Evolutionary conservation across 1,140 invertebrate species (phyloP).

Genomic region (Ostrea denselamellosa): DNA sequence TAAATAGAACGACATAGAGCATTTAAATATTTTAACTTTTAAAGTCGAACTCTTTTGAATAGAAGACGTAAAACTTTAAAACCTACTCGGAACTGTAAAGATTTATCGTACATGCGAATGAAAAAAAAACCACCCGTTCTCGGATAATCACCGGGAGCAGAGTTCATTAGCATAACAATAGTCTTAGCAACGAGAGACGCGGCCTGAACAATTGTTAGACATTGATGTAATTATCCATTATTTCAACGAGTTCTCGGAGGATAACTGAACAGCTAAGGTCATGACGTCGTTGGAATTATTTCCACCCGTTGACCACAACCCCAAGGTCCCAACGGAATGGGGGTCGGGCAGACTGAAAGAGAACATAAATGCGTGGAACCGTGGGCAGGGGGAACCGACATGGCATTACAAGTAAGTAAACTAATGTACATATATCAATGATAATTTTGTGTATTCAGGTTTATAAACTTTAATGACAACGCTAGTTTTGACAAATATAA

Average conservation of each 20-base stretch:
- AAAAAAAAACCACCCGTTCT: constrained; percentile 19
- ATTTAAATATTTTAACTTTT: constrained; percentile 32
- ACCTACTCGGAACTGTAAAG: constrained; percentile 30
- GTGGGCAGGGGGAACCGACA: constrained; percentile 54
- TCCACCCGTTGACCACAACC: constrained; percentile 47
- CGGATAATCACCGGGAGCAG: constrained; percentile 11
- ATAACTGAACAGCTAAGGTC: constrained; percentile 38
- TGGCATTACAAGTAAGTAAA: constrained; percentile 65
- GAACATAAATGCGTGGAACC: constrained; percentile 58
- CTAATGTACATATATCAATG: constrained; percentile 33
- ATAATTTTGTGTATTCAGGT: not conserved
- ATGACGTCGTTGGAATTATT: constrained; percentile 65
- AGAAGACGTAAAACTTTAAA: constrained; percentile 37
- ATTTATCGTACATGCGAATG: not conserved
- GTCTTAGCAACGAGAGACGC: constrained; percentile 51
- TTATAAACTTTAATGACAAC: not conserved
- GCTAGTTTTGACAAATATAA: too few species aligned
- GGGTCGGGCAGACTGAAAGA: constrained; percentile 63
- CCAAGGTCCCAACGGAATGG: constrained; percentile 63
- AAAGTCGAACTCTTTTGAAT: constrained; percentile 36
- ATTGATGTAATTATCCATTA: constrained; percentile 14
- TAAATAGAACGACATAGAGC: not conserved
- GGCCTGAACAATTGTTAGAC: not conserved
- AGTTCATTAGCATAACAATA: constrained; percentile 53
- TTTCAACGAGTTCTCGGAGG: constrained; percentile 43